Conservation (phyloP, 2,888 invertebrate genomes). For the Idaea straminata region DNA sequence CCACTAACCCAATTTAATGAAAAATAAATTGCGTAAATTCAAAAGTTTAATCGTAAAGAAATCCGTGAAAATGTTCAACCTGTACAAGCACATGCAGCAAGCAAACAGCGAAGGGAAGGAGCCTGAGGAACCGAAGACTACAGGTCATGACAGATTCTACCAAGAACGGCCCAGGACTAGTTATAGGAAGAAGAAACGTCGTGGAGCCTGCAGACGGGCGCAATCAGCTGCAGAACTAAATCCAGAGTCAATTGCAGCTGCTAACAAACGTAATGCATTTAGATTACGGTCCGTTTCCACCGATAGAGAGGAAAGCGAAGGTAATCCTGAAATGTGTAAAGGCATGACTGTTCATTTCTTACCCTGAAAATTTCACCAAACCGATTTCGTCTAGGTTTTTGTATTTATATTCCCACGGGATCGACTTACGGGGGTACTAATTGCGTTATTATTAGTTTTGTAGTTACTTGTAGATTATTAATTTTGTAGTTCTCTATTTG, state of each 20-base stretch:
- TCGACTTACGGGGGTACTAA: neutral
- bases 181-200: conserved; percentile 76
- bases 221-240: conserved; percentile 86
- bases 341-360: neutral
- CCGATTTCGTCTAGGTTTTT: neutral
- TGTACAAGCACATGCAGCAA: conserved; percentile 84
- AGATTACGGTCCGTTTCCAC: conserved; percentile 83
- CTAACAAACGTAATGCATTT: conserved; percentile 82
- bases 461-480: neutral
- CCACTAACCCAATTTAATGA: conserved; percentile 40
- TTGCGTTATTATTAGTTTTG: neutral
- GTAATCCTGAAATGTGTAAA: conserved; percentile 32
- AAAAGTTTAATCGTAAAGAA: conserved; percentile 38
- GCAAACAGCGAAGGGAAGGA: conserved; percentile 79
- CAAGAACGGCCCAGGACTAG: conserved; percentile 81
- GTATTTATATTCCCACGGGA: too few species aligned
- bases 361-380: neutral
- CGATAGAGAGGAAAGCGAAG: conserved; percentile 80
- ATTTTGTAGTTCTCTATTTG: conserved; percentile 13
- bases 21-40: conserved; percentile 40
- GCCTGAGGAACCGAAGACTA: conserved; percentile 81
- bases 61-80: conserved; percentile 84
- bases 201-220: conserved; percentile 82
- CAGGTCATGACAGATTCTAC: conserved; percentile 90
- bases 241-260: conserved; percentile 81